These are phyloP conservation scores for Upupa epops DNA, from an alignment of 2,113 vertebrate genomes.

Conservation along the genomic window DNA sequence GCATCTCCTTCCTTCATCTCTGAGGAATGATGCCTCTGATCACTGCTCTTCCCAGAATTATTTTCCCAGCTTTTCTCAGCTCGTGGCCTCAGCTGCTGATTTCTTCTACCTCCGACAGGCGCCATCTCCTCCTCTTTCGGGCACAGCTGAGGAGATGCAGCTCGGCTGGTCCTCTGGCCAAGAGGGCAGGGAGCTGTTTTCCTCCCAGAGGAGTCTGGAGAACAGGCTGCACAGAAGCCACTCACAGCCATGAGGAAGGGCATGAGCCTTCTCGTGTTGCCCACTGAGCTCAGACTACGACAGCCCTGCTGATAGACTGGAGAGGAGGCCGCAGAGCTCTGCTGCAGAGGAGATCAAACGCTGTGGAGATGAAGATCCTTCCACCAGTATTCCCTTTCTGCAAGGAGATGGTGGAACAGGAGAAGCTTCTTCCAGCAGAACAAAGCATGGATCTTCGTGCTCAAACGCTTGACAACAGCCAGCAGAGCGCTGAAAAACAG, in stretches of 20 bases:
- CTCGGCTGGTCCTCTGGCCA: neutral
- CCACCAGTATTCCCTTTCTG: neutral
- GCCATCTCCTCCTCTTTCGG: neutral
- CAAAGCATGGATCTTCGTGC: rapidly evolving
- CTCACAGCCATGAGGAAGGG: neutral
- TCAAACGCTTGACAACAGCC: neutral
- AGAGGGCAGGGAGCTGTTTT: neutral
- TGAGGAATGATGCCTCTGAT: neutral
- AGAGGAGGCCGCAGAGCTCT: neutral
- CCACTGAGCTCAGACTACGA: neutral
- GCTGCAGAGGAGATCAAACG: neutral
- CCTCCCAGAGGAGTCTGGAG: neutral
- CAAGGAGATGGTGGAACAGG: neutral
- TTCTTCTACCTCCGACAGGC: neutral
- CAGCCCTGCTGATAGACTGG: neutral
- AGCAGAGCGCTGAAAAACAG: too few species aligned
- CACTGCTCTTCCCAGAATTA: neutral
- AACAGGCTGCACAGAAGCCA: neutral
- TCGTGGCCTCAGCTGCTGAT: rapidly evolving
- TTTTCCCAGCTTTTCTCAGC: neutral
- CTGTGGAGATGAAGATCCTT: neutral
- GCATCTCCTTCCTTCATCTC: neutral
- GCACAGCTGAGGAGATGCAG: neutral
- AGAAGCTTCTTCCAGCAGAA: neutral
- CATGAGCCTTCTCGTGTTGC: neutral